These are phyloP conservation scores for Reinhardtius hippoglossoides DNA, from an alignment of 2,113 vertebrate genomes.

Conservation along the genomic window DNA sequence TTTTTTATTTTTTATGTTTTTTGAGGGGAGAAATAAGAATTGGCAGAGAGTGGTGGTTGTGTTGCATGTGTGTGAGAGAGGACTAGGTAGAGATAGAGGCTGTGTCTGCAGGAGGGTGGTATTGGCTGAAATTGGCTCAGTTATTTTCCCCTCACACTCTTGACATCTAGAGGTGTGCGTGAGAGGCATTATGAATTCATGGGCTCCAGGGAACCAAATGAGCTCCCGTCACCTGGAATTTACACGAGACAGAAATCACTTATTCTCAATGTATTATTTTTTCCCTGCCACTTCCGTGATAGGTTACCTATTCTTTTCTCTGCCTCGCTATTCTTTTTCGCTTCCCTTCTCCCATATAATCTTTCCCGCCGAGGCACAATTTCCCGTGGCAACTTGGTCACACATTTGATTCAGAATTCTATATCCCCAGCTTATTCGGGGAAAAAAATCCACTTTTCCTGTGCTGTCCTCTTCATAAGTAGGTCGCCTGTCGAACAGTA, in stretches of 20 bases:
- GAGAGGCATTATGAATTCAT: slow-evolving; percentile 77
- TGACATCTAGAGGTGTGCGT: slow-evolving; percentile 49
- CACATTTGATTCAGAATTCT: slow-evolving; percentile 64
- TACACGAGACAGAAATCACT: slow-evolving; percentile 71
- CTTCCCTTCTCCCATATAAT: slow-evolving; percentile 26
- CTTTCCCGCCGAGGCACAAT: slow-evolving; percentile 57
- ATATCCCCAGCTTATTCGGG: slow-evolving; percentile 54
- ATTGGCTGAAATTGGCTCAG: slow-evolving; percentile 67
- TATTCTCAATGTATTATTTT: slow-evolving; percentile 71
- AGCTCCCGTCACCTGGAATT: slow-evolving; percentile 70
- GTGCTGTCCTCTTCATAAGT: slow-evolving; percentile 50
- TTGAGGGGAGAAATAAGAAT: slow-evolving; percentile 38
- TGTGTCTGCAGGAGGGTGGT: slow-evolving; percentile 41
- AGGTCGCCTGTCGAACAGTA: slow-evolving; percentile 59
- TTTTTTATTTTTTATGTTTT: too few species aligned
- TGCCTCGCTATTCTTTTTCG: slow-evolving; percentile 17
- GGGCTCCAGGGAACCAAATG: slow-evolving; percentile 67
- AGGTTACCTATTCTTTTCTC: slow-evolving; percentile 41
- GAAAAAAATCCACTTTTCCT: slow-evolving; percentile 33
- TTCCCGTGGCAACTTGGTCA: slow-evolving; percentile 56
- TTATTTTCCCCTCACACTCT: slow-evolving; percentile 55
- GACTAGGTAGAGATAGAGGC: slow-evolving; percentile 47
- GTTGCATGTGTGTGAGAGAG: slow-evolving; percentile 21
- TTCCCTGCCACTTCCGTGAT: slow-evolving; percentile 52
- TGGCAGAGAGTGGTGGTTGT: slow-evolving; percentile 25